phyloP scores from a whole-genome alignment of 1,140 invertebrate species.

The Plutomurus gul region DNA sequence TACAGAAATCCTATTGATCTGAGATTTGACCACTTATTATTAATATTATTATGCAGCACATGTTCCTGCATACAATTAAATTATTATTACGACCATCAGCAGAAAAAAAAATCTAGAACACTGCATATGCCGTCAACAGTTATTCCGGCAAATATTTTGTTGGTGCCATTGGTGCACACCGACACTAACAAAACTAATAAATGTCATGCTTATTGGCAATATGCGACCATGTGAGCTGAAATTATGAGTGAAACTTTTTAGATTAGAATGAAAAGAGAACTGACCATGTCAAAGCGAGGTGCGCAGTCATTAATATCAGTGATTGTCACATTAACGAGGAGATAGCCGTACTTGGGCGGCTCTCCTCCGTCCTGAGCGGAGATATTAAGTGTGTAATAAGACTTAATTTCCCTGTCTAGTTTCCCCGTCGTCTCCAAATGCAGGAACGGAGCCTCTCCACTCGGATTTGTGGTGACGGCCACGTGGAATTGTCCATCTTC shows the following conservation, averaged over 20 bases:
- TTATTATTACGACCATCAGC: no score
- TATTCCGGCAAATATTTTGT: no score
- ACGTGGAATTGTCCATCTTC: constrained; percentile 83
- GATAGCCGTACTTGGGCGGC: constrained; percentile 77
- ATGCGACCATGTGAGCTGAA: not conserved
- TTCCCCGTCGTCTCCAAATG: constrained; percentile 87
- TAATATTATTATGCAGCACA: no score
- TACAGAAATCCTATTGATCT: no score
- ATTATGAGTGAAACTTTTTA: no score
- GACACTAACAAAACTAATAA: no score
- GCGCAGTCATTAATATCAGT: constrained; percentile 61
- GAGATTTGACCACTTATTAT: no score
- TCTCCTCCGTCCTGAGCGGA: constrained; percentile 83
- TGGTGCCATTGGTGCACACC: no score
- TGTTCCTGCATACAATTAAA: no score
- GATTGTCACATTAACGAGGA: constrained; percentile 87
- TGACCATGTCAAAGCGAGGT: constrained; percentile 44
- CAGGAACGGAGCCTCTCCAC: constrained; percentile 83
- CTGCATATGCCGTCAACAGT: no score
- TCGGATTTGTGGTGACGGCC: constrained; percentile 83
- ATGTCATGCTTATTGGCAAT: no score
- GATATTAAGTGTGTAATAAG: constrained; percentile 84
- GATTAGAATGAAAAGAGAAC: not conserved
- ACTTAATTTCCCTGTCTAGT: constrained; percentile 82
- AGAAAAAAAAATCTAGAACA: no score